Conservation (phyloP, 2,797 vertebrate genomes). For the Enteromius viviparus region DNA sequence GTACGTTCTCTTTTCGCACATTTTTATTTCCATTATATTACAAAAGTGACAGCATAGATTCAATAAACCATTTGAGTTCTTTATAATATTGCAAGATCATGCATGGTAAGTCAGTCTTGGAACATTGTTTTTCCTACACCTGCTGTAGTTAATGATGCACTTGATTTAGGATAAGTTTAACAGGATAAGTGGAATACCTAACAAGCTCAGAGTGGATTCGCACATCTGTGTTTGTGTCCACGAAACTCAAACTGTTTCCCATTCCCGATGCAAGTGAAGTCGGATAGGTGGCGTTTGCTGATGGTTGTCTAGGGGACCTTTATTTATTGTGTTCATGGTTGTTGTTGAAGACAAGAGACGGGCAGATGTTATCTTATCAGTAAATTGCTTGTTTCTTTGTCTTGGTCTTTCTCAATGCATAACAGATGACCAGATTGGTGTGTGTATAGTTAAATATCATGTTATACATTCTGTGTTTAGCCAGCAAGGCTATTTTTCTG, state of each 20-base stretch:
- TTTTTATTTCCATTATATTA: background rate
- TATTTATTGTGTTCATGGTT: conserved; percentile 29
- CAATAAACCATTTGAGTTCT: background rate
- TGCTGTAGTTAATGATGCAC: conserved; percentile 18
- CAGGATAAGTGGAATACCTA: conserved; percentile 22
- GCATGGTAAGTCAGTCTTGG: background rate
- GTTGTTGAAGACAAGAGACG: background rate
- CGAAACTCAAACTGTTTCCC: conserved; percentile 6
- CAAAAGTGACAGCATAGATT: too few relatives aligned
- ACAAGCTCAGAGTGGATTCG: conserved; percentile 6
- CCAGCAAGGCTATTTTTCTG: background rate
- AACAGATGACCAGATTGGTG: background rate
- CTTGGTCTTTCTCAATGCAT: background rate
- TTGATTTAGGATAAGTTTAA: conserved; percentile 28
- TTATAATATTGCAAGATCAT: conserved; percentile 6
- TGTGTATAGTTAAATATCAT: conserved; percentile 5
- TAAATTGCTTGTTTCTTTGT: conserved; percentile 9
- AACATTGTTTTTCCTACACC: background rate
- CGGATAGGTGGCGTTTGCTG: background rate
- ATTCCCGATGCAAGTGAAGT: background rate
- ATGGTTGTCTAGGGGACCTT: conserved; percentile 2
- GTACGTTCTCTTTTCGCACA: background rate
- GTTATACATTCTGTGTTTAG: conserved; percentile 26
- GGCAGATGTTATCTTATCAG: background rate
- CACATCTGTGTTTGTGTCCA: background rate